Evolutionary conservation across 2,888 invertebrate genomes (phyloP).

Genomic region (Cyaniris semiargus): DNA sequence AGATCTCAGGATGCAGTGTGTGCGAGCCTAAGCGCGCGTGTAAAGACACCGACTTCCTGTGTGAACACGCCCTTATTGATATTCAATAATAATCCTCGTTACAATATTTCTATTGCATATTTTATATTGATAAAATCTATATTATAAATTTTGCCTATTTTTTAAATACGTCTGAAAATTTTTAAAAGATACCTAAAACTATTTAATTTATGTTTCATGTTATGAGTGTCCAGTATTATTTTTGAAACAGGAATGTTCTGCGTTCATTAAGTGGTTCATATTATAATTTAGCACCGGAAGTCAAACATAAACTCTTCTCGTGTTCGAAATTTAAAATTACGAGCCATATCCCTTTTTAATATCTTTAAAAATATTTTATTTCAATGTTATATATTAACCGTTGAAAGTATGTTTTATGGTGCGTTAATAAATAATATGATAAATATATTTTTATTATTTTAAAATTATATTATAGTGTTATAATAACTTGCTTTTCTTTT

Average conservation of each 20-base stretch:
- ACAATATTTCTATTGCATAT: slow-evolving; percentile 32
- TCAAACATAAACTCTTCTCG: slow-evolving; percentile 28
- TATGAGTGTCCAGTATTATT: slow-evolving; percentile 17
- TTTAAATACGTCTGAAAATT: background rate
- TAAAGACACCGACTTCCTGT: slow-evolving; percentile 73
- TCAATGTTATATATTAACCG: slow-evolving; percentile 8
- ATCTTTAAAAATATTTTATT: slow-evolving; percentile 20
- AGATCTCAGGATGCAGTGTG: slow-evolving; percentile 49
- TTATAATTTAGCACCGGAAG: slow-evolving; percentile 29
- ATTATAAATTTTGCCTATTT: background rate
- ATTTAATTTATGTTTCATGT: background rate
- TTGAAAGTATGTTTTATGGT: slow-evolving; percentile 16
- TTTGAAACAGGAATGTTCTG: background rate
- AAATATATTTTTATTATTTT: slow-evolving; percentile 15
- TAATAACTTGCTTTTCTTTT: background rate
- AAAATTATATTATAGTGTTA: background rate
- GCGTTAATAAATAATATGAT: slow-evolving; percentile 16
- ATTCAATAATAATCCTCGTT: slow-evolving; percentile 45
- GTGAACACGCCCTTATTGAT: slow-evolving; percentile 45
- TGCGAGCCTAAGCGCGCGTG: slow-evolving; percentile 46
- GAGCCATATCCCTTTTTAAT: slow-evolving; percentile 16
- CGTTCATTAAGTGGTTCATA: slow-evolving; percentile 20
- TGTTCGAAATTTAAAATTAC: slow-evolving; percentile 29
- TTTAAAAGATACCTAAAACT: background rate
- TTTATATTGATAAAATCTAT: background rate